Base-by-base conservation (phyloP, 2,888 invertebrate species). In the Galerucella calmariensis region DNA sequence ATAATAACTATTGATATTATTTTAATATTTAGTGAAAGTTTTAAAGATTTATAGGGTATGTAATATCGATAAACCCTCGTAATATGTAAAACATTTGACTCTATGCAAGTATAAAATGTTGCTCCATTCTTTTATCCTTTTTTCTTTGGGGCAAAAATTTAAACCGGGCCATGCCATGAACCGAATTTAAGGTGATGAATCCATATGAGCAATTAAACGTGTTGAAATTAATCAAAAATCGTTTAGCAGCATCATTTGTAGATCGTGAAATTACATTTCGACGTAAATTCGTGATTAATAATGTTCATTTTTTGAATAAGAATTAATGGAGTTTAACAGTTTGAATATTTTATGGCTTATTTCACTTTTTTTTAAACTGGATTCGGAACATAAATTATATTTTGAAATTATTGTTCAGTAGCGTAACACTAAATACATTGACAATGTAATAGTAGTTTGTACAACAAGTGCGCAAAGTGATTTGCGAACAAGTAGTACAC, bases 331-430 rank as follows among this genome's bases (percentile, higher is more conserved):
- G 58, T 58, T 20, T 11, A 58, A 58, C 58, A 58, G 71, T 67
- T 63, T 69, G 41, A 68, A 69, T 65, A 65, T 65, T 56, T 73
- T 63, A 69, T 24, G 14, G 56, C 67, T 68, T 66, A 75, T 72
- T 72, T 66, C 68, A 68, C 74, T 71, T 65, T 75, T 72, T 72
- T 72, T 59, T 35, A 62, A 68, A 73, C 68, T 68, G 58, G 65
- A 41, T 63, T 66, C 16, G 62, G 2, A 53, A 48, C 44, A 72
- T 76, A 72, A 74, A 75, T 76, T 69, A 67, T 71, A 71, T 78
- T 76, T 74, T 69, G 75, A 78, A 76, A 78, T 63, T 65, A 35
- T 6, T 58, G 16, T 11, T 2, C 62, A 62, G 62, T 35, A 27
- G 8, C 62, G 62, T 62, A 9, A 14, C 48, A 14, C 48, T 48